A percentile compares a stretch with the other conserved stretches of the same genome.
phyloP scores from a whole-genome alignment of 2,113 vertebrate species.

The Erinaceus europaeus region DNA sequence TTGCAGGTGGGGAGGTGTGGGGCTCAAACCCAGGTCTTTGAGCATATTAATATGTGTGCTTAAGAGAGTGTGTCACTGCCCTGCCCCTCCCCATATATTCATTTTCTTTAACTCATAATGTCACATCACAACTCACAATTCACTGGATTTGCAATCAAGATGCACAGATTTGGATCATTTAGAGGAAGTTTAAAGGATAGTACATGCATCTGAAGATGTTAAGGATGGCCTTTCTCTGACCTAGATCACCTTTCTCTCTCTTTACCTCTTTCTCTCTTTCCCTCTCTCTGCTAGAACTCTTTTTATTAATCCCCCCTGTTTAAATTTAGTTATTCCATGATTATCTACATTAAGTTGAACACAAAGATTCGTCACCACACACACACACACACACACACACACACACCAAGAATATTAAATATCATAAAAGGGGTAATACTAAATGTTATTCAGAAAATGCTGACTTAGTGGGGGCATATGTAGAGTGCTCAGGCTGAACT shows the following conservation, averaged over 20 bases:
- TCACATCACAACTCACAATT: background rate
- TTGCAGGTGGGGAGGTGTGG: no score
- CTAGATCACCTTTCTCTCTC: background rate
- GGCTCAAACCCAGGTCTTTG: no score
- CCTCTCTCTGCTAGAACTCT: background rate
- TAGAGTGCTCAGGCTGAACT: background rate
- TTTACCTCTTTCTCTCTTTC: background rate
- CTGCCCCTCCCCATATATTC: no score
- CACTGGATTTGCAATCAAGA: background rate
- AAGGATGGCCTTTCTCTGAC: background rate
- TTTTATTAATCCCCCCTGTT: background rate
- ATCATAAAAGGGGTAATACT: no score
- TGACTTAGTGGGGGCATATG: background rate
- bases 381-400: no score
- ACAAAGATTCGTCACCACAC: no score
- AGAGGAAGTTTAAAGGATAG: background rate
- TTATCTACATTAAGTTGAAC: background rate
- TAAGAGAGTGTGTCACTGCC: no score
- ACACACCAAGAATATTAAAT: no score
- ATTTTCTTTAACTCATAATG: background rate
- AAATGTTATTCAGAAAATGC: slow-evolving; percentile 8
- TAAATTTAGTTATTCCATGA: background rate
- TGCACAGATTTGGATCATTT: background rate
- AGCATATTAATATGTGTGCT: no score
- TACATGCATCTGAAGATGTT: background rate